Evolutionary conservation across 1,140 invertebrate genomes (phyloP).

Genomic region (Micrasema longulum): DNA sequence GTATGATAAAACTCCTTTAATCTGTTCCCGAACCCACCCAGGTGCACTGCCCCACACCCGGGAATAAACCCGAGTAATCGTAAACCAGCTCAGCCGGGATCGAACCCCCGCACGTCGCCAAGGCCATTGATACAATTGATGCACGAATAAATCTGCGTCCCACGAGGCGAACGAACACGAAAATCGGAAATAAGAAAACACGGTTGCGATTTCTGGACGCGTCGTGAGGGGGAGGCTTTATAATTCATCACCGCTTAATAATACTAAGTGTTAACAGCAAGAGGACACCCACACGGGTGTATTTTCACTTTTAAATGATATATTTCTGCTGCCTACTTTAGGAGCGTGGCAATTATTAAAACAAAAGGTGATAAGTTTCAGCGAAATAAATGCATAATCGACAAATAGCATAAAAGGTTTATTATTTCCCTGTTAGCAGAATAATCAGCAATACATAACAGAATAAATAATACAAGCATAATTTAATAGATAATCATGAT

Average conservation of each 20-base stretch:
- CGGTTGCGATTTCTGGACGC: conserved; percentile 35
- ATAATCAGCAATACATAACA: too few species aligned
- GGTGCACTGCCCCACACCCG: conserved; percentile 20
- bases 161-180: conserved; percentile 25
- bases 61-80: not conserved
- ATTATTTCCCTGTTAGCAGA: too few species aligned
- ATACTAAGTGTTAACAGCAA: conserved; percentile 27
- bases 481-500: too few species aligned
- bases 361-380: too few species aligned
- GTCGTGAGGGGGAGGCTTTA: conserved; percentile 33
- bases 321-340: too few species aligned
- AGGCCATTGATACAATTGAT: conserved; percentile 44
- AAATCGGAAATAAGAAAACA: conserved; percentile 32
- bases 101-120: conserved; percentile 36
- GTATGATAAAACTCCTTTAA: conserved; percentile 29
- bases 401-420: too few species aligned
- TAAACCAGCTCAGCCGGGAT: conserved; percentile 23
- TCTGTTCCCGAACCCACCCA: conserved; percentile 21
- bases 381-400: too few species aligned
- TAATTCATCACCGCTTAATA: conserved; percentile 39
- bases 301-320: not conserved
- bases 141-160: conserved; percentile 38
- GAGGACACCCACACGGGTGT: conserved; percentile 4
- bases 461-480: too few species aligned
- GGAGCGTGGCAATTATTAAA: too few species aligned